Evolutionary conservation across 2,888 invertebrate species (phyloP), one percentile per base, ranked within the genome.

Genomic region (Orthosia gothica): DNA sequence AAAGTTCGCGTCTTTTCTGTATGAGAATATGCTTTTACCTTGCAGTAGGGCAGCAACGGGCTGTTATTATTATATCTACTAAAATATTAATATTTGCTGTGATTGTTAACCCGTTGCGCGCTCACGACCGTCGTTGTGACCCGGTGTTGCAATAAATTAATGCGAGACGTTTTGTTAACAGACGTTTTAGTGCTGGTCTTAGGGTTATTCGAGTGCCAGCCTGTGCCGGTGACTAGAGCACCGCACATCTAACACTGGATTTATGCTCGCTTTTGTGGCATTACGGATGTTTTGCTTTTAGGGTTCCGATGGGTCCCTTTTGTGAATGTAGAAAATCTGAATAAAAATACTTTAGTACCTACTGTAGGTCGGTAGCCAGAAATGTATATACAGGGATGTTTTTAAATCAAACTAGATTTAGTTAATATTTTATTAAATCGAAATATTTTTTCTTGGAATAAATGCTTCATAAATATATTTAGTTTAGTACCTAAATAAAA

Each of bases 81-180:
- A 61, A 61, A 49, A 18, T 75, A 75, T 62, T 54, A n/a, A 45
- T 70, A 55, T 64, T 65, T 55, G 50, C 61, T 77, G 62, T 66
- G 67, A 80, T 58, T 74, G 84, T 80, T 65, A 82, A 82, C 71
- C 86, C 82, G 69, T 76, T 76, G 20, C 67, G 54, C 32, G 65
- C 78, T 84, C 87, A 86, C 87, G 87, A 85, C 54, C 82, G 85
- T 76, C 83, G 47, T 70, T 45, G 67, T 54, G 89, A 89, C 87
- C 89, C 83, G 81, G 83, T 82, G 83, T 87, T 86, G 91, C 82
- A 88, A 93, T 93, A 92, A 93, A 93, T 82, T 93, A 91, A 88
- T 88, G 76, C 78, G 58, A 64, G 88, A 89, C 89, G 86, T 86
- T 89, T 87, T 86, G 86, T 83, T 88, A 89, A 87, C 81, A 86